Base-by-base conservation (phyloP, 2,888 invertebrate species). In the Zootermopsis nevadensis region DNA sequence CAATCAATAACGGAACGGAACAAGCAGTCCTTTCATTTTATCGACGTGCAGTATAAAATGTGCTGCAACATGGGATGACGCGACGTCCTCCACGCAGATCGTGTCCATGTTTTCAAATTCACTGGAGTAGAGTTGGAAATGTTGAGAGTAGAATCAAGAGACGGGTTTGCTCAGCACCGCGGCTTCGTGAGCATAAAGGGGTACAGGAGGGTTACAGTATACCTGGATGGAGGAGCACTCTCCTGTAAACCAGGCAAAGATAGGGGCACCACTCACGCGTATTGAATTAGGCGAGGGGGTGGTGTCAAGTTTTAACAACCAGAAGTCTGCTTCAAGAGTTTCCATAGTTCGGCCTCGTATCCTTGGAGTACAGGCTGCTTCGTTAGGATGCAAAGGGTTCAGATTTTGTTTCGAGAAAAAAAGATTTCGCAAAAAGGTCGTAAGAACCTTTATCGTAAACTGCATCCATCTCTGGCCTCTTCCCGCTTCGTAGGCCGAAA, bases 41-140 rank as follows among this genome's bases (percentile, higher is more conserved):
- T n/a, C 6, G 6, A 38, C 6, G 38, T 7, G 38, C 38, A 10
- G 4, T 10, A 38, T 4, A 4, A 38, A 4, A 38, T 10, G 38
- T 10, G 10, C 38, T 38, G 38, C 38, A 38, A 10, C 38, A 7
- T 10, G 15, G 48, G 15, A 19, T 12, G 15, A 48, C n/a, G 19
- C 15, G 19, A 48, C 19, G 19, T 19, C 15, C 1, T n/a, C 3
- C 3, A 4, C 6, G 27, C 60, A n/a, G 60, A 60, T n/a, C 15
- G n/a, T n/a, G 38, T 69, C 69, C 69, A 74, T 33, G 35, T 74
- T 74, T 74, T 74, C 74, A 38, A 74, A 42, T 38, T 74, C 74
- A 74, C 24, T 74, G 74, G 74, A 74, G 74, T 74, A 42, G 60
- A 60, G 60, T 60, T 60, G 60, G 60, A 27, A 27, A 60, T 27